phyloP scores from a whole-genome alignment of 2,113 vertebrate species.

The Antennarius striatus region DNA sequence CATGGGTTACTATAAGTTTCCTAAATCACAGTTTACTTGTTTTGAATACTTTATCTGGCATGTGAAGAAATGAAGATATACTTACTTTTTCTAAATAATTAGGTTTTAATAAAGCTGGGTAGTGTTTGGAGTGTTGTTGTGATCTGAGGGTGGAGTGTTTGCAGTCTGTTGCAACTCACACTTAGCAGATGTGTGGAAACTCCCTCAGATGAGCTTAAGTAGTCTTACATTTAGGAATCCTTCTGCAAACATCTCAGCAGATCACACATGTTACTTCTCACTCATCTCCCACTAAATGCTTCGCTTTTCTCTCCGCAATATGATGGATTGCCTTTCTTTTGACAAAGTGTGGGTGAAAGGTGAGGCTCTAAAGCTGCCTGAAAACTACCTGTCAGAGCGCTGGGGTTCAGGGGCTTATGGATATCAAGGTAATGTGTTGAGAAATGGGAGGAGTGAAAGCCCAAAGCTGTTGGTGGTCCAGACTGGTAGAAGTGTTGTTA shows the following conservation, averaged over 20 bases:
- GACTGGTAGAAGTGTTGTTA: conserved; percentile 69
- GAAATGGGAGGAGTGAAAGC: conserved; percentile 45
- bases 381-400: conserved; percentile 21
- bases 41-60: background rate
- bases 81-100: background rate
- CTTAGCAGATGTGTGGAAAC: conserved; percentile 62
- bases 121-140: conserved; percentile 18
- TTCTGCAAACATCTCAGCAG: conserved; percentile 66
- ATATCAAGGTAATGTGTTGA: conserved; percentile 51
- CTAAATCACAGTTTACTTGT: too few relatives aligned
- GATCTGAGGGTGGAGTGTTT: conserved; percentile 34
- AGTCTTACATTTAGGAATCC: conserved; percentile 56
- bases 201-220: conserved; percentile 60
- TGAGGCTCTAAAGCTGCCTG: conserved; percentile 60
- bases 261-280: conserved; percentile 68
- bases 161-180: conserved; percentile 20
- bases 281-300: conserved; percentile 63
- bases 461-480: conserved; percentile 75
- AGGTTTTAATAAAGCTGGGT: background rate
- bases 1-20: too few relatives aligned
- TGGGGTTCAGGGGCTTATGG: conserved; percentile 49
- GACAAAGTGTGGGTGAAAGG: conserved; percentile 61
- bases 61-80: background rate
- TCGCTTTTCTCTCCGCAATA: conserved; percentile 46
- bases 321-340: conserved; percentile 63